A percentile compares a stretch with the other conserved stretches of the same genome.
Evolutionary conservation across 2,797 vertebrate species (phyloP).

Genomic region (Dromococcyx pavoninus): DNA sequence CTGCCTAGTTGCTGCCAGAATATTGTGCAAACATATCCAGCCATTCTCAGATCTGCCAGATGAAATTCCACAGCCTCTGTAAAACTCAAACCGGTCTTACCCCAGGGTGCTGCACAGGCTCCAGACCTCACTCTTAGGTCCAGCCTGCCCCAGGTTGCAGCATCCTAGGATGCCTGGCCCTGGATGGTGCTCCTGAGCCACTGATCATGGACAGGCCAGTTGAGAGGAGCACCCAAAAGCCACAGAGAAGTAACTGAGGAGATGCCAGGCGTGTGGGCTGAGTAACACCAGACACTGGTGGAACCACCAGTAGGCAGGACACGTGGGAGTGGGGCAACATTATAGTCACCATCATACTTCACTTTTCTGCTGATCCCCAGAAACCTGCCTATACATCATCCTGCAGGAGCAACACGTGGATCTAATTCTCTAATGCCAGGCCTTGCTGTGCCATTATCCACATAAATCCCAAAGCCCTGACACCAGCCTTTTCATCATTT

Average conservation of each 20-base stretch:
- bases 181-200: background rate
- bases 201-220: background rate
- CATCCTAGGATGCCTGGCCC: background rate
- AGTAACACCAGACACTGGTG: background rate
- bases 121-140: accelerated
- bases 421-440: background rate
- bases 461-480: constrained; percentile 4
- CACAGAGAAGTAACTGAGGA: background rate
- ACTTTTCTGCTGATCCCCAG: background rate
- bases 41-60: background rate
- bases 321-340: background rate
- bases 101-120: accelerated
- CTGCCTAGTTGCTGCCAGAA: background rate
- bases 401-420: background rate
- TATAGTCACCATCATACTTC: background rate
- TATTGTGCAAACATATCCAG: background rate
- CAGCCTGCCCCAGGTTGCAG: background rate
- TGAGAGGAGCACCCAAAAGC: background rate
- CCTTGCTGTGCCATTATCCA: background rate
- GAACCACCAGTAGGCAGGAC: background rate
- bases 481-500: background rate
- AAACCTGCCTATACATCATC: background rate
- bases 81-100: background rate
- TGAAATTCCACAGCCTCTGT: background rate
- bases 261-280: background rate